Evolutionary conservation across 2,113 vertebrate species (phyloP), one percentile per base, ranked within the genome.

Genomic region (Anhinga anhinga): DNA sequence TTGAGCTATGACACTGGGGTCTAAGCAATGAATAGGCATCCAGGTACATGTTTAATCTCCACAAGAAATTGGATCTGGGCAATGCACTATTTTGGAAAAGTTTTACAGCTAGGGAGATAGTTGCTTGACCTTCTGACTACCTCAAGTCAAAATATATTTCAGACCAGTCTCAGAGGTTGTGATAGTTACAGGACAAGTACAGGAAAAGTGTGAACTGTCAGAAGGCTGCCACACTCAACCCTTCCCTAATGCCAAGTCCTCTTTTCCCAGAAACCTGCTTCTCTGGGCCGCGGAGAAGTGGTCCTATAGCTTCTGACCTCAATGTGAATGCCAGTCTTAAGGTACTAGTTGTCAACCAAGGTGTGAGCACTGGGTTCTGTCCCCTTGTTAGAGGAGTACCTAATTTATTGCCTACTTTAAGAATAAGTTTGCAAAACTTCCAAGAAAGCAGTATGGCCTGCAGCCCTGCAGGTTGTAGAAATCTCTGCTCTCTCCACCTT

Each of bases 271-370:
- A 80, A 88, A 80, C 6, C 36, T 61, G 5, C 47, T 49, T 86
- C 7, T 1, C 9, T 71, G 55, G 34, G 71, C 50, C 2, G 1
- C 13, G 12, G 10, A 78, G 63, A 86, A 67, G 23, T 59, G 52
- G 20, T 58, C 9, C 47, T 38, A 18, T 11, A 59, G 29, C 44
- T 40, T 44, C 23, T 30, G 65, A 40, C 30, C 45, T 87, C 6
- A 0, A 7, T 52, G 25, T 0, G 0, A 81, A 62, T 47, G 27
- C 34, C 62, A 56, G 18, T 15, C 61, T 45, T 63, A 86, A 56
- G 29, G 11, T 18, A 20, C 36, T 36, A 67, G 65, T 55, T 0
- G 0, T 15, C 36, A 52, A 23, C 5, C 9, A 25, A 42, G 44
- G 27, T 11, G 3, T 14, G 27, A 59, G n/a, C n/a, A 50, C 29